These are phyloP conservation scores for Holacanthella duospinosa DNA, from an alignment of 2,888 invertebrate genomes.

Conservation along the genomic window DNA sequence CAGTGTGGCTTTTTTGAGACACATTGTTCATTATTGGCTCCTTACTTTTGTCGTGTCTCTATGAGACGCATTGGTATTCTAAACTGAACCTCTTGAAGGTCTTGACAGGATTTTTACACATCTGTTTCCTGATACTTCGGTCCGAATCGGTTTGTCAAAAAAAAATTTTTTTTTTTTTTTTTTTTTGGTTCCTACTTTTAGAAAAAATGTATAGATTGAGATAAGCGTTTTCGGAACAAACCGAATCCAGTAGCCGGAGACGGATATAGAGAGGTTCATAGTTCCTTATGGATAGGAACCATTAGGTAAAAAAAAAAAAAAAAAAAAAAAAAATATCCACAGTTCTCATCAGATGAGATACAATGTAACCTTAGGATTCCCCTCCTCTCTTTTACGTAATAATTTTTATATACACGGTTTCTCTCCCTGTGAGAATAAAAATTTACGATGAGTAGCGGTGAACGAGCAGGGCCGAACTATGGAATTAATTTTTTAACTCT, in stretches of 20 bases:
- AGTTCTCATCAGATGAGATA: not conserved
- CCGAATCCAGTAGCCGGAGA: no score
- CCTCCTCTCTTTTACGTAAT: not conserved
- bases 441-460: not conserved
- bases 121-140: not conserved
- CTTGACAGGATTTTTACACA: not conserved
- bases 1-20: no score
- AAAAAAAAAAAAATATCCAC: no score
- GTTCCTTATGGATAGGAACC: no score
- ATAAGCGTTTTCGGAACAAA: no score
- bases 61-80: not conserved
- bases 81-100: not conserved
- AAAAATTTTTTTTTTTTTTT: not conserved
- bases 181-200: no score
- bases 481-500: no score
- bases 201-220: no score
- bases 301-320: no score
- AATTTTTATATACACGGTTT: not conserved
- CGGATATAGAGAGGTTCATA: no score
- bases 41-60: not conserved
- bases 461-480: not conserved
- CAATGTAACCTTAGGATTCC: not conserved
- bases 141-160: not conserved
- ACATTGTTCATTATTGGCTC: no score
- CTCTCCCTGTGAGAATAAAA: no score